These are phyloP conservation scores for Xanthia icteritia DNA, from an alignment of 2,888 invertebrate species.

Conservation along the genomic window DNA sequence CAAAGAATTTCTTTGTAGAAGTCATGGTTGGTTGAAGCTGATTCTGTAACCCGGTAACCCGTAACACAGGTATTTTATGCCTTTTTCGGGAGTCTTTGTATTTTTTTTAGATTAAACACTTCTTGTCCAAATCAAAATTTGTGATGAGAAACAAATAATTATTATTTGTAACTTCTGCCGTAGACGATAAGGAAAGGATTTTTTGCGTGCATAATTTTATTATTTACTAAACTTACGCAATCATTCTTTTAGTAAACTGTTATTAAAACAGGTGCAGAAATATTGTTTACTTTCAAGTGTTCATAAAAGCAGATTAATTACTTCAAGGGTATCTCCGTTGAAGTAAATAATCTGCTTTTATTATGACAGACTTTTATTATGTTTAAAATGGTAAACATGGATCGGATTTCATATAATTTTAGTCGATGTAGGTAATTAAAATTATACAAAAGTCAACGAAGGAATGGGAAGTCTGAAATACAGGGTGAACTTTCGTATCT, in stretches of 20 bases:
- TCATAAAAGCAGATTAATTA: constrained; percentile 26
- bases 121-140: too few relatives aligned
- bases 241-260: neutral
- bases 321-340: constrained; percentile 22
- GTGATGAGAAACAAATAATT: too few relatives aligned
- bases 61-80: too few relatives aligned
- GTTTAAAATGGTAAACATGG: neutral
- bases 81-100: too few relatives aligned
- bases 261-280: constrained; percentile 35
- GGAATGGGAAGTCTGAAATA: neutral
- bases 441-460: neutral
- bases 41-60: too few relatives aligned
- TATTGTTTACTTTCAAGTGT: constrained; percentile 7
- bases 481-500: neutral
- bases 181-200: too few relatives aligned
- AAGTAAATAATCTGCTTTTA: too few relatives aligned
- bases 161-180: too few relatives aligned
- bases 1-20: neutral
- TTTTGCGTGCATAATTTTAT: neutral
- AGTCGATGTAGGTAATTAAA: neutral
- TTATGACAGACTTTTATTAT: constrained; percentile 5
- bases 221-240: neutral
- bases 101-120: too few relatives aligned
- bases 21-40: too few relatives aligned
- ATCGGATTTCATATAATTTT: neutral